These are phyloP conservation scores for Sandelia bainsii DNA, from an alignment of 2,797 vertebrate species.

Conservation along the genomic window DNA sequence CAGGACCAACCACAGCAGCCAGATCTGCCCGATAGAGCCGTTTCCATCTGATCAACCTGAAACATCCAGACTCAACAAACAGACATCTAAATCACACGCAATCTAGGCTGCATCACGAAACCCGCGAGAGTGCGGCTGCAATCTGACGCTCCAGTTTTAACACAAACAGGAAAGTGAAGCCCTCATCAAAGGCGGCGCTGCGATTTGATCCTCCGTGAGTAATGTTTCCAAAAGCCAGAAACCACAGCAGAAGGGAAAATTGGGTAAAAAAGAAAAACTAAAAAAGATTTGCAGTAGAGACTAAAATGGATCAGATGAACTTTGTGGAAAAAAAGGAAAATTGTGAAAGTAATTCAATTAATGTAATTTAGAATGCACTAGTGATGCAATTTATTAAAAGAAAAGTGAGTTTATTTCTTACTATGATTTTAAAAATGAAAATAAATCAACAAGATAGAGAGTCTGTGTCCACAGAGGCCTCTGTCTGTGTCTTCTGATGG, in stretches of 20 bases:
- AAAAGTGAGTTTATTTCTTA: constrained; percentile 2
- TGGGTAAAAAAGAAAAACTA: neutral
- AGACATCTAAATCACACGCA: constrained; percentile 56
- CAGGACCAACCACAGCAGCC: constrained; percentile 51
- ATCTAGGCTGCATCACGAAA: constrained; percentile 60
- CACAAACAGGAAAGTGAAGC: constrained; percentile 64
- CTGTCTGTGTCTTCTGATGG: constrained; percentile 45
- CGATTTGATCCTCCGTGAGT: constrained; percentile 59
- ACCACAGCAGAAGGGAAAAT: neutral
- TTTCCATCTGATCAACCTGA: constrained; percentile 70
- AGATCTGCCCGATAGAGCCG: constrained; percentile 68
- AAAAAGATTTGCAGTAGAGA: neutral
- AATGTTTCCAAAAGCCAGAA: constrained; percentile 49
- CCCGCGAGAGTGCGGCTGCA: constrained; percentile 64
- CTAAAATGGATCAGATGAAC: neutral
- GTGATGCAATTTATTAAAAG: constrained; percentile 19
- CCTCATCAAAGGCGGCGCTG: constrained; percentile 69
- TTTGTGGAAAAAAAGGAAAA: neutral
- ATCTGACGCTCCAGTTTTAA: constrained; percentile 64
- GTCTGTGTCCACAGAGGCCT: constrained; percentile 24
- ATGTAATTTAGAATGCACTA: constrained; percentile 3
- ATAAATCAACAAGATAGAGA: neutral
- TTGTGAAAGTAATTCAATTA: neutral
- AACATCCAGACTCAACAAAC: constrained; percentile 66
- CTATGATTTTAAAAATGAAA: constrained; percentile 8